Evolutionary conservation across 2,888 invertebrate species (phyloP), one percentile per base, ranked within the genome.

Genomic region (Mylabris sibirica): DNA sequence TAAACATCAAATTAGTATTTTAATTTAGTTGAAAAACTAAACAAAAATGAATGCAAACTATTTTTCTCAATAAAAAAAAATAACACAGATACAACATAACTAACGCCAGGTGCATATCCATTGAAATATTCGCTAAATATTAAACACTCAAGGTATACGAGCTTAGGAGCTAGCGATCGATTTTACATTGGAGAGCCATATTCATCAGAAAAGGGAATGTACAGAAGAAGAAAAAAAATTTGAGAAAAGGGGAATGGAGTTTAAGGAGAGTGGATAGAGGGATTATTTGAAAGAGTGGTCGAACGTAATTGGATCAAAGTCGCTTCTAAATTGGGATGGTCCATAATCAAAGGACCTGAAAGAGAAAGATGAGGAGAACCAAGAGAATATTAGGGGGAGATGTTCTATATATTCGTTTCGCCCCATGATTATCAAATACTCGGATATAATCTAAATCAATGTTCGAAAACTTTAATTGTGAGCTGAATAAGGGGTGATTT

Each of bases 111-210:
- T 80, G 80, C 80, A 80, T 76, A 70, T 77, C 78, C 78, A 77
- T 68, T 70, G 71, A 76, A 70, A 79, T 77, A 68, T 78, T 78
- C 80, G 78, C 80, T 82, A 82, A 57, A 81, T 76, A 81, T 82
- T 74, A 79, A 44, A 83, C 82, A 82, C 77, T 81, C 79, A 82
- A 82, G 81, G 81, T 82, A n/a, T n/a, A 81, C 81, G 82, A 83
- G 82, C 82, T 80, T 75, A 78, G 81, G 81, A 81, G 82, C 81
- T 81, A 82, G 82, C 82, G 80, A 76, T 71, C 68, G 69, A 72
- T 72, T 70, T 67, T 64, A 67, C 72, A 57, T 57, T 68, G 71
- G 72, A 75, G 67, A 69, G 26, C 57, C 57, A 57, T 71, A 72
- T 72, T 68, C 62, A 59, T 72, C 65, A 63, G 72, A 67, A 72